Base-by-base conservation (phyloP, 2,797 vertebrate genomes). In the Neoniphon sammara region DNA sequence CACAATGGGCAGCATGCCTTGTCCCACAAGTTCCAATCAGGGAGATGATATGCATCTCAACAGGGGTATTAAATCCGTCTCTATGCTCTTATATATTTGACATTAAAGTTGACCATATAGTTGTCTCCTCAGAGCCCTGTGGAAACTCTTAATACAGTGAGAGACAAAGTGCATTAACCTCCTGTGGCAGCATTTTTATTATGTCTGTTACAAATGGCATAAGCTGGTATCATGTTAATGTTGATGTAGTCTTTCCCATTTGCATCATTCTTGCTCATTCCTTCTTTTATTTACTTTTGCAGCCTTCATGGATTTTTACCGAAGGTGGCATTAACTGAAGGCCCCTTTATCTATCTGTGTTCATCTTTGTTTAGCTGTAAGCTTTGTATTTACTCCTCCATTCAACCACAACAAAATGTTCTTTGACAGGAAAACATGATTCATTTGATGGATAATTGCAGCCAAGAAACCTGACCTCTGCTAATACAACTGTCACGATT, bases 41-140 rank as follows among this genome's bases (percentile, higher is more conserved):
- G 64, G 30, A 57, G 39, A 44, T 21, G 14, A 12, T 49, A 21
- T 31, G 18, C 23, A 17, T 74, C 71, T 44, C 70, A 67, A 76
- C 70, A 58, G 58, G 1, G 27, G 42, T 46, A 42, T 80, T 85
- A 77, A 80, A 85, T 82, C 58, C 56, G 49, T 64, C 65, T 75
- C 27, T 7, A 58, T 46, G 7, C 58, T 63, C 42, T 46, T 21
- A 60, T 53, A 62, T 44, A 27, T 47, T 52, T 58, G 21, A 72
- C 64, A 67, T 77, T 30, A 81, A 68, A 64, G 31, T 34, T 44
- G 5, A 44, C 15, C 68, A 66, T 52, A 71, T 25, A 10, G 70
- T 59, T 58, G 20, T 80, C 55, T 68, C 65, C 15, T 66, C 25
- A 18, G 50, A 72, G 44, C 55, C 69, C 14, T 59, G 34, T 70